Base-by-base conservation (phyloP, 2,888 invertebrate genomes). In the Temnothorax unifasciatus region DNA sequence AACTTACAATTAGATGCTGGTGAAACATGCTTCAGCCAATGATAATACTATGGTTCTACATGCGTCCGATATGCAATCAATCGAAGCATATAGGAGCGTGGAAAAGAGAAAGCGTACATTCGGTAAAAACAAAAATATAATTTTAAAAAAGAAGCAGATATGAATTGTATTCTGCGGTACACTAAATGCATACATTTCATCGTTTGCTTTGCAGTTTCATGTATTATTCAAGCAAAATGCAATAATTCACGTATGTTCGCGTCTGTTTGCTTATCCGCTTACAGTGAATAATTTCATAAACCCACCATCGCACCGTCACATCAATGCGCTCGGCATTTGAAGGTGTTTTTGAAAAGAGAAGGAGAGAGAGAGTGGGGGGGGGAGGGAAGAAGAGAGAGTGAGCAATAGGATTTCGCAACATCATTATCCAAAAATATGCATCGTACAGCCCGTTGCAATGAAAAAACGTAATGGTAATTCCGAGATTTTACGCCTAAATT, bases 211-310 rank as follows among this genome's bases (percentile, higher is more conserved):
- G 38, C 54, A 44, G 44, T 54, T 29, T 68, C 21, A 68, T 77
- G 68, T 54, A 77, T 77, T 68, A 77, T 77, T 77, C 68, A 77
- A 77, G 44, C 13, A 52, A 77, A 77, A 68, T 41, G 29, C 38
- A 68, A 68, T 77, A 77, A 77, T 68, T 77, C 68, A 77, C 29
- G 5, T 66, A 77, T 52, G 34, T 47, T 61, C 9, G 54, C 66
- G 64, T 77, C 41, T 68, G 54, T 77, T 68, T 68, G 68, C 34
- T 57, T 54, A 77, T 77, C 41, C 54, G 77, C 68, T 77, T 77
- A 77, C 54, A 41, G 29, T 44, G 68, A 54, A 77, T 77, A 68
- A 68, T 77, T 77, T 77, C 68, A 68, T 57, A 68, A 68, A 77
- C 25, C 25, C n/a, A 11, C 11, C 13, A 25, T 66, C n/a, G 68